A percentile compares a stretch with the other conserved stretches of the same genome.
phyloP scores from a whole-genome alignment of 2,797 vertebrate genomes.

The Oophaga sylvatica region DNA sequence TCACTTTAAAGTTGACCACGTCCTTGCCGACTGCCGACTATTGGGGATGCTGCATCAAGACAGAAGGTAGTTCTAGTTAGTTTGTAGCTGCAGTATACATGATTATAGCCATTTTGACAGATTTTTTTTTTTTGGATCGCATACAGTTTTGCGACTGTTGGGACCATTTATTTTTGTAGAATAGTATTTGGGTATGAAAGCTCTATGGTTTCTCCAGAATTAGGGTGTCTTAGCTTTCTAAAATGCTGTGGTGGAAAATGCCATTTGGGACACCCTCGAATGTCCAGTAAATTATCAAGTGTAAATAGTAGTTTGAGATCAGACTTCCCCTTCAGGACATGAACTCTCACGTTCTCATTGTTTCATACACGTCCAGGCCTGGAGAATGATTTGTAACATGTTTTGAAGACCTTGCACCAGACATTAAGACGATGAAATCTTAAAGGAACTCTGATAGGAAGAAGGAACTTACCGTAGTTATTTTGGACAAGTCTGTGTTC shows the following conservation, averaged over 20 bases:
- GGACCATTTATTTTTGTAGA: not conserved
- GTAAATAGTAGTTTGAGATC: not conserved
- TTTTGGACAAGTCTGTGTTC: constrained; percentile 27
- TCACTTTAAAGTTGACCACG: no score
- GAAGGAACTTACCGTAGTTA: not conserved
- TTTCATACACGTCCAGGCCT: not conserved
- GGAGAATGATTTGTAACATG: constrained; percentile 26
- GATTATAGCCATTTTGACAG: not conserved
- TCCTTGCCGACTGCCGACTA: no score
- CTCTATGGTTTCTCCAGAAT: not conserved
- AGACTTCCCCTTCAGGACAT: not conserved
- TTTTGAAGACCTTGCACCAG: constrained; percentile 18
- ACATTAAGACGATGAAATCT: constrained; percentile 19
- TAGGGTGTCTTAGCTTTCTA: not conserved
- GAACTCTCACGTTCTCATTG: not conserved
- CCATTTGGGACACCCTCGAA: not conserved
- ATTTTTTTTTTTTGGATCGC: not conserved
- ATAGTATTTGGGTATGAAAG: not conserved
- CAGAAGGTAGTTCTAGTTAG: no score
- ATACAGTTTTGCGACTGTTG: not conserved
- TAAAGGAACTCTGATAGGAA: constrained; percentile 17
- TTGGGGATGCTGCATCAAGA: no score
- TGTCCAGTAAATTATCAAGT: not conserved
- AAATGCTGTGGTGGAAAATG: not conserved
- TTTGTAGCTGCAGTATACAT: no score